phyloP scores from a whole-genome alignment of 1,140 invertebrate species.

The Theocolax elegans region DNA sequence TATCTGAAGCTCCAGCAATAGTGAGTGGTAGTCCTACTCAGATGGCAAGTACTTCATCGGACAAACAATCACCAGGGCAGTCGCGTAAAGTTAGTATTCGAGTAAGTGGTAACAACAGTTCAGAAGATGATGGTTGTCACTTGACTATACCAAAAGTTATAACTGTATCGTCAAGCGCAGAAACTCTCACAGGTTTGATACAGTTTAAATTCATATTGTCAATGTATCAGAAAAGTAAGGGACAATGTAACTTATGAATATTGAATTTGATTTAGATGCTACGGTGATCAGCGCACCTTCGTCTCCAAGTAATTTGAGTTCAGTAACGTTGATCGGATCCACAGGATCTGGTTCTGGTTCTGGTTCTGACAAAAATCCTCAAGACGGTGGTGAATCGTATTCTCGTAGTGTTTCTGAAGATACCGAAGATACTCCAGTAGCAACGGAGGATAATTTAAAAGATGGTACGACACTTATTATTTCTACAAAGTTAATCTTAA shows the following conservation, averaged over 20 bases:
- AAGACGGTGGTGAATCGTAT: slow-evolving; percentile 47
- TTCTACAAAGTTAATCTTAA: neutral
- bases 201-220: neutral
- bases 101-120: slow-evolving; percentile 46
- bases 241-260: too few relatives aligned
- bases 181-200: slow-evolving; percentile 76
- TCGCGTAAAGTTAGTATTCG: slow-evolving; percentile 61
- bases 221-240: neutral
- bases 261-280: slow-evolving; percentile 20
- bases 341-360: slow-evolving; percentile 68
- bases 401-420: slow-evolving; percentile 58
- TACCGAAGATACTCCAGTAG: slow-evolving; percentile 53
- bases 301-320: slow-evolving; percentile 79
- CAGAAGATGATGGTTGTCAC: slow-evolving; percentile 70
- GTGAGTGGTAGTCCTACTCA: slow-evolving; percentile 56
- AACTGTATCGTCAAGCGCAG: slow-evolving; percentile 77
- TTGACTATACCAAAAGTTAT: slow-evolving; percentile 76
- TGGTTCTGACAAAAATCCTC: slow-evolving; percentile 63
- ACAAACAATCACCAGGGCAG: slow-evolving; percentile 52
- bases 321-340: slow-evolving; percentile 76
- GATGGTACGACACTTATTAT: too few relatives aligned
- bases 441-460: slow-evolving; percentile 39
- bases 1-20: slow-evolving; percentile 54
- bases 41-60: slow-evolving; percentile 44
- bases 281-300: slow-evolving; percentile 71